Conservation (phyloP, 1,140 invertebrate genomes). For the Tribolium castaneum region DNA sequence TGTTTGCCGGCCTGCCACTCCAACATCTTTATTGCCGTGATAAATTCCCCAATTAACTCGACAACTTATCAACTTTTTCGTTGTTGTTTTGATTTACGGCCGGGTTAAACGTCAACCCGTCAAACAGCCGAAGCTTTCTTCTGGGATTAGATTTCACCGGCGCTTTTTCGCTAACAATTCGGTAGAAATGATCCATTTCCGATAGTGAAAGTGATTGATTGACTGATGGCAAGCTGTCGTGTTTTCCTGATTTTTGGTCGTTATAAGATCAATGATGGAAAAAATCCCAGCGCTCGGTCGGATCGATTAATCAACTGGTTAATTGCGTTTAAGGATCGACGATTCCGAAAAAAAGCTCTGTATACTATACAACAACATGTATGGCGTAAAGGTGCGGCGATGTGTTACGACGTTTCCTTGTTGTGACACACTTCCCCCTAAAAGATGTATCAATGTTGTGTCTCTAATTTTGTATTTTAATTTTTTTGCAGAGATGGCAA, state of each 20-base stretch:
- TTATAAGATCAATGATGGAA: neutral
- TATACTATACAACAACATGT: too few relatives aligned
- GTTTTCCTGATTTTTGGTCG: neutral
- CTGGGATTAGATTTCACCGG: neutral
- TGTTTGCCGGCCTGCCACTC: neutral
- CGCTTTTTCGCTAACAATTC: neutral
- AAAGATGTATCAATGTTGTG: neutral
- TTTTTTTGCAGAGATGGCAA: constrained; percentile 91
- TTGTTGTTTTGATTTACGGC: constrained; percentile 27
- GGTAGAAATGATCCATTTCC: neutral
- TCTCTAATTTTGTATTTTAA: constrained; percentile 40
- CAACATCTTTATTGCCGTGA: constrained; percentile 25
- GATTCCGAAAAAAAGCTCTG: constrained; percentile 11
- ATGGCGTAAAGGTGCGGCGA: constrained; percentile 1
- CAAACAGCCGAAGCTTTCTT: neutral
- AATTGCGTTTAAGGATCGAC: constrained; percentile 14
- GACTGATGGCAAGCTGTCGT: neutral
- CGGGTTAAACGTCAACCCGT: neutral
- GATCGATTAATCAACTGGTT: constrained; percentile 31
- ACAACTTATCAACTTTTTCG: constrained; percentile 26
- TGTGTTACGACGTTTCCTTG: constrained; percentile 51
- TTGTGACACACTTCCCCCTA: constrained; percentile 51
- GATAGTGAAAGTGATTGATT: constrained; percentile 13
- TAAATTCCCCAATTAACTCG: constrained; percentile 30
- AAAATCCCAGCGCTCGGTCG: constrained; percentile 4